These are phyloP conservation scores for Pteropus rufus DNA, from an alignment of 2,797 vertebrate genomes.

Conservation along the genomic window DNA sequence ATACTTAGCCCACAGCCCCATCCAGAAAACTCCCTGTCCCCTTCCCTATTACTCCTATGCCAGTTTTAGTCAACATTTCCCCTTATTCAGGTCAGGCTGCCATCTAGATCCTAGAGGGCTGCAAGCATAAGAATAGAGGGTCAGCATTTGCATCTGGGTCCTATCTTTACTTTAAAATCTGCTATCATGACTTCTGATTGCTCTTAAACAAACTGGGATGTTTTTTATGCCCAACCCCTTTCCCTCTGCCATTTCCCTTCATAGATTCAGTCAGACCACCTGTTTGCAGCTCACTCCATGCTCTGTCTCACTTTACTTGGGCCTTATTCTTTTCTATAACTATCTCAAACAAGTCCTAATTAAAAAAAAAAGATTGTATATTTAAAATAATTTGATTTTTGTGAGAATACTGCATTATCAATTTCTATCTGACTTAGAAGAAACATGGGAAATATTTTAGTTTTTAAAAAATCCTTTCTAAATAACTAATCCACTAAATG, in stretches of 20 bases:
- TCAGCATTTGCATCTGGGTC: background rate
- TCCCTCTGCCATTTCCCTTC: constrained; percentile 7
- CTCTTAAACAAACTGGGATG: background rate
- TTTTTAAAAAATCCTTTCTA: background rate
- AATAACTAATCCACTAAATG: background rate
- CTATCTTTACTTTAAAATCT: constrained; percentile 33
- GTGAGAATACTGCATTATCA: constrained; percentile 13
- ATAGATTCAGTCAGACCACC: background rate
- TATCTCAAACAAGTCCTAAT: background rate
- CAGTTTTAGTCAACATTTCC: background rate
- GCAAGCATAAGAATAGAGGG: background rate
- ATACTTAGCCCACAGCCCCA: background rate
- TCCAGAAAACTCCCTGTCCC: background rate
- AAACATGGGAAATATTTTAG: constrained; percentile 15
- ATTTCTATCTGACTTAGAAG: constrained; percentile 33
- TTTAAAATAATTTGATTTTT: constrained; percentile 29
- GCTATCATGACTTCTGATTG: background rate
- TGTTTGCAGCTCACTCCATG: background rate
- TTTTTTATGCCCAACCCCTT: background rate
- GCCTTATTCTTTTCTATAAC: background rate
- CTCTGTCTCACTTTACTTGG: background rate
- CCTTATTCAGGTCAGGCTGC: background rate
- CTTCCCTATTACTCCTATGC: background rate
- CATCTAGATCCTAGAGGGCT: background rate
- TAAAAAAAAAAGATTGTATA: background rate